A percentile compares a stretch with the other conserved stretches of the same genome.
phyloP scores from a whole-genome alignment of 1,140 invertebrate species.

The Drosophila auraria region DNA sequence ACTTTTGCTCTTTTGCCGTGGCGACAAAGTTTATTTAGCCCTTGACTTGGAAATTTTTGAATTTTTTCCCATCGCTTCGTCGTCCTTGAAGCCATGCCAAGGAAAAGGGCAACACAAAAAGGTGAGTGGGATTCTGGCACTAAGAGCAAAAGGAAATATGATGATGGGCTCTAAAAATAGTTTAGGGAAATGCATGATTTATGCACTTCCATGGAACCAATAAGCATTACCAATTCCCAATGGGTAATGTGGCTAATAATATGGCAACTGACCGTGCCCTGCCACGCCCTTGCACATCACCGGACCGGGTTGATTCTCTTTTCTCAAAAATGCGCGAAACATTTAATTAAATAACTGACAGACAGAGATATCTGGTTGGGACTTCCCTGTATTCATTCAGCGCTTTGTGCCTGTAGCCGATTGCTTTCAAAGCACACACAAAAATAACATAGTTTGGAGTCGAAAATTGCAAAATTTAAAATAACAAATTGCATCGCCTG shows the following conservation, averaged over 20 bases:
- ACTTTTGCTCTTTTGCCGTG: slow-evolving; percentile 53
- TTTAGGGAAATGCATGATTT: slow-evolving; percentile 22
- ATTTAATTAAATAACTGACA: slow-evolving; percentile 77
- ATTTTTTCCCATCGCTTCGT: slow-evolving; percentile 13
- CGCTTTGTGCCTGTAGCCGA: slow-evolving; percentile 39
- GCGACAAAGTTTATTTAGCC: slow-evolving; percentile 77
- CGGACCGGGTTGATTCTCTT: too few relatives aligned
- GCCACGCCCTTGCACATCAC: slow-evolving; percentile 13
- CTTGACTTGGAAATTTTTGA: slow-evolving; percentile 74
- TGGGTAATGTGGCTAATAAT: slow-evolving; percentile 34
- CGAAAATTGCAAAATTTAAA: slow-evolving; percentile 80
- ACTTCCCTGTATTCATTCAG: not conserved
- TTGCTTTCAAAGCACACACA: slow-evolving; percentile 55
- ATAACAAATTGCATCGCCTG: slow-evolving; percentile 77
- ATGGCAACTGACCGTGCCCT: slow-evolving; percentile 5
- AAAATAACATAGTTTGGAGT: slow-evolving; percentile 71
- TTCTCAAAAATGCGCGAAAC: slow-evolving; percentile 50
- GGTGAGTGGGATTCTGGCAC: not conserved
- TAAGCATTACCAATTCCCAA: slow-evolving; percentile 26
- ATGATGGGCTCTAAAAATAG: slow-evolving; percentile 41
- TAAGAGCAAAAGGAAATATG: not conserved
- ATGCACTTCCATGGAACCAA: slow-evolving; percentile 40
- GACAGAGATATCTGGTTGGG: slow-evolving; percentile 14
- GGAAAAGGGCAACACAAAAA: slow-evolving; percentile 8
- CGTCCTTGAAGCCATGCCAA: slow-evolving; percentile 31